phyloP scores from a whole-genome alignment of 1,140 invertebrate species.

The Pteromalus puparum region DNA sequence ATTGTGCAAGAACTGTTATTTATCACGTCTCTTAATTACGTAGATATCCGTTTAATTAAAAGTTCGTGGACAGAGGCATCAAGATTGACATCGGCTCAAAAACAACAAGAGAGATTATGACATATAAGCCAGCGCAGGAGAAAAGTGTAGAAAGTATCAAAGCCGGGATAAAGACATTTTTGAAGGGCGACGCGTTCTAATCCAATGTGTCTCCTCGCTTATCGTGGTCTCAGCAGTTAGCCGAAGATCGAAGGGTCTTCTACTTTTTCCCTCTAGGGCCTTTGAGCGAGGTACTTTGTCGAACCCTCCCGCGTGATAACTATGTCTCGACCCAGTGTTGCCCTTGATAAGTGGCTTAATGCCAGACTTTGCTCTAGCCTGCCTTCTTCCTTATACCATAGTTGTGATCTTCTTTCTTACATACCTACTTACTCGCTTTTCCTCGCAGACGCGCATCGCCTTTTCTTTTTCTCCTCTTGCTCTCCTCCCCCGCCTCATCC shows the following conservation, averaged over 20 bases:
- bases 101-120: neutral
- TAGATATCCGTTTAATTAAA: constrained; percentile 12
- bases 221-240: constrained; percentile 32
- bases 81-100: neutral
- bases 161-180: neutral
- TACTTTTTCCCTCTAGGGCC: neutral
- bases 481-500: too few species aligned
- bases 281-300: constrained; percentile 34
- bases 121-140: neutral
- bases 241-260: constrained; percentile 34
- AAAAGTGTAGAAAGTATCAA: constrained; percentile 17
- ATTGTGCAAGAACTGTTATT: too few species aligned
- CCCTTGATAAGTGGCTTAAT: constrained; percentile 53
- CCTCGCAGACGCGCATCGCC: neutral
- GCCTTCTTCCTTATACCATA: constrained; percentile 2
- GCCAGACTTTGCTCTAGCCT: neutral
- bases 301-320: constrained; percentile 12
- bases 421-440: neutral
- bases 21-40: neutral
- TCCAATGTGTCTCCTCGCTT: constrained; percentile 35
- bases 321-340: constrained; percentile 26
- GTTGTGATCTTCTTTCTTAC: neutral
- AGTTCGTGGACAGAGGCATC: neutral
- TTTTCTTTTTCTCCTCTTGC: neutral
- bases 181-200: constrained; percentile 28